Evolutionary conservation across 2,113 vertebrate species (phyloP), one percentile per base, ranked within the genome.

Genomic region (Archocentrus centrarchus): DNA sequence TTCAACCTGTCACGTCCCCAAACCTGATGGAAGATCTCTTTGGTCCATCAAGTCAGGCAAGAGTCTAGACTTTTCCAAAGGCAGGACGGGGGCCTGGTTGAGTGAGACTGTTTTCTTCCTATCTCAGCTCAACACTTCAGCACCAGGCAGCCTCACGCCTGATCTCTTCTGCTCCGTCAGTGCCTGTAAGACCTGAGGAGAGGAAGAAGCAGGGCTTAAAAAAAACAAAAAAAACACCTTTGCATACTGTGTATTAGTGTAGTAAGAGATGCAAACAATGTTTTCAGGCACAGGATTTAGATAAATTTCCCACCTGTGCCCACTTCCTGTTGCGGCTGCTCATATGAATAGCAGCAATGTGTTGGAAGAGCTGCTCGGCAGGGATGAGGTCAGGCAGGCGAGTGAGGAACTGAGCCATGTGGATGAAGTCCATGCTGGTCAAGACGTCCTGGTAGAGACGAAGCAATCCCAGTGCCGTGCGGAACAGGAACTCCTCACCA

Each of bases 391-490:
- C 98, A 0, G 98, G 98, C 76, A 99, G 95, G 77, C 97, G 96
- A 1, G 98, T 99, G 83, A 99, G 97, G 95, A 99, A 98, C 95
- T 99, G 98, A 1, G 98, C 98, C 85, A 97, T 97, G 91, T 99
- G 98, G 91, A 99, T 99, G 94, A 99, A 99, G 96, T 99, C 98
- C 98, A 99, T 98, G 93, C 93, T 93, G 80, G 96, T 96, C 92
- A 99, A 96, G 91, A 98, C 95, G 89, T 98, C 98, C 93, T 97
- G 96, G 79, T 97, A 98, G 59, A 97, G 97, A 73, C 94, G 97
- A 82, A 99, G 94, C 92, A 99, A 94, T 80, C 97, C 98, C 89
- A 99, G 94, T 0, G 97, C 98, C 13, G 97, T 98, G 84, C 97
- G 97, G 95, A 99, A 99, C 11, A 99, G 94, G 81, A 99, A 99